Conservation (phyloP, 2,113 vertebrate genomes). For the Engystomops pustulosus region DNA sequence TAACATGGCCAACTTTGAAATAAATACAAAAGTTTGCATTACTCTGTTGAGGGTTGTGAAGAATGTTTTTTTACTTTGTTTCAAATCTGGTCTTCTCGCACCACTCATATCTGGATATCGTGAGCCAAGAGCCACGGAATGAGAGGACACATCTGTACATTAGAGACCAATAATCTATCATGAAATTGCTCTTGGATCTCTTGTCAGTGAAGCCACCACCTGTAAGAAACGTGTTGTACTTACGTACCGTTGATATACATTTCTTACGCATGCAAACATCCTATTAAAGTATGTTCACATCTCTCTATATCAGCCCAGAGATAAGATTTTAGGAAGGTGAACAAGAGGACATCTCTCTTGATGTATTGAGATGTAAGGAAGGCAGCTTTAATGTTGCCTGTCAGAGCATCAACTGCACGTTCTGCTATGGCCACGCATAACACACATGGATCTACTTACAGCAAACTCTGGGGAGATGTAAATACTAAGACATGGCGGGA, state of each 20-base stretch:
- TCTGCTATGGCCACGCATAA: not conserved
- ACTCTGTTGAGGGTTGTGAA: no score
- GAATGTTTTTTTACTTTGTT: no score
- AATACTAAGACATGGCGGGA: not conserved
- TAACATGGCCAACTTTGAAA: no score
- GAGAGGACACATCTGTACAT: no score
- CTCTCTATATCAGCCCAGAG: not conserved
- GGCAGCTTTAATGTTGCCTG: slow-evolving; percentile 25
- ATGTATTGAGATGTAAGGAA: slow-evolving; percentile 23
- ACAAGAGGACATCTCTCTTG: not conserved
- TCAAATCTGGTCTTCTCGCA: no score
- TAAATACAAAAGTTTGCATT: no score
- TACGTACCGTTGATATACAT: not conserved
- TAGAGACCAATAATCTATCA: not conserved
- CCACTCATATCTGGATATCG: no score
- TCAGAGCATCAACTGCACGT: not conserved
- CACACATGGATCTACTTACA: slow-evolving; percentile 38
- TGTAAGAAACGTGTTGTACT: not conserved
- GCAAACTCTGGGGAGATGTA: slow-evolving; percentile 6
- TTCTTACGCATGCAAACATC: not conserved
- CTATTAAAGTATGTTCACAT: slow-evolving; percentile 7
- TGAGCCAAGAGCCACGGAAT: no score
- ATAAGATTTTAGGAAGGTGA: slow-evolving; percentile 11
- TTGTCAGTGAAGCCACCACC: not conserved
- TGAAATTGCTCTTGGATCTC: not conserved